These are phyloP conservation scores for Palloptera scutellata DNA, from an alignment of 2,888 invertebrate genomes.

Conservation along the genomic window DNA sequence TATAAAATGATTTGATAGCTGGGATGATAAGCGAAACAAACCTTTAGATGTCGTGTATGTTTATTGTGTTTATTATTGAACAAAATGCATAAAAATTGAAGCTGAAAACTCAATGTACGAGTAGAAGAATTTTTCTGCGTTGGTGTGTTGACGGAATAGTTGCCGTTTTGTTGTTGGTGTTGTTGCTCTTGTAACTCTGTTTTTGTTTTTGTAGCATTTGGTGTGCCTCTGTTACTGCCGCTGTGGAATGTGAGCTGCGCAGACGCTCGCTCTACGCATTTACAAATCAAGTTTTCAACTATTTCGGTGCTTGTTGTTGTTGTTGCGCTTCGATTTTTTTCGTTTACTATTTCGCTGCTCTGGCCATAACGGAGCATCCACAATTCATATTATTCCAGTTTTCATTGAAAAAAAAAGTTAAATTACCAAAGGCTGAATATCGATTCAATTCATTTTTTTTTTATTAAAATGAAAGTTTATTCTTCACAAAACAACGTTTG, in stretches of 20 bases:
- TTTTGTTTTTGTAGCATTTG: too few species aligned
- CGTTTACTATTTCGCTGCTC: background rate
- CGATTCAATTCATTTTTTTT: background rate
- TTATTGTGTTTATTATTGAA: too few species aligned
- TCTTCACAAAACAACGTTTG: background rate
- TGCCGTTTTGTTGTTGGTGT: too few species aligned
- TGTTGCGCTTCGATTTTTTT: conserved; percentile 1
- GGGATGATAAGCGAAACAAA: too few species aligned
- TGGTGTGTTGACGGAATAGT: too few species aligned
- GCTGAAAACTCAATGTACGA: too few species aligned
- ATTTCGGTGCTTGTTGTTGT: conserved; percentile 13
- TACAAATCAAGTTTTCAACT: conserved; percentile 25
- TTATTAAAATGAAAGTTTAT: background rate
- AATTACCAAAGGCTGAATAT: conserved; percentile 12
- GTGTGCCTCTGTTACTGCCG: background rate
- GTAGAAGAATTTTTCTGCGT: too few species aligned
- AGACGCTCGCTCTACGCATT: background rate
- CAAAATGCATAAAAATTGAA: too few species aligned
- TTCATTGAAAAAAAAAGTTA: conserved; percentile 23
- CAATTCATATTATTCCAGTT: conserved; percentile 13
- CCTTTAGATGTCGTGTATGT: too few species aligned
- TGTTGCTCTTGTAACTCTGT: too few species aligned
- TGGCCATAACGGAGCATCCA: background rate
- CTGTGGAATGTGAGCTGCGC: background rate
- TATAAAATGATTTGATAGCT: too few species aligned